phyloP scores from a whole-genome alignment of 2,113 vertebrate species.

The Cebidichthys violaceus region DNA sequence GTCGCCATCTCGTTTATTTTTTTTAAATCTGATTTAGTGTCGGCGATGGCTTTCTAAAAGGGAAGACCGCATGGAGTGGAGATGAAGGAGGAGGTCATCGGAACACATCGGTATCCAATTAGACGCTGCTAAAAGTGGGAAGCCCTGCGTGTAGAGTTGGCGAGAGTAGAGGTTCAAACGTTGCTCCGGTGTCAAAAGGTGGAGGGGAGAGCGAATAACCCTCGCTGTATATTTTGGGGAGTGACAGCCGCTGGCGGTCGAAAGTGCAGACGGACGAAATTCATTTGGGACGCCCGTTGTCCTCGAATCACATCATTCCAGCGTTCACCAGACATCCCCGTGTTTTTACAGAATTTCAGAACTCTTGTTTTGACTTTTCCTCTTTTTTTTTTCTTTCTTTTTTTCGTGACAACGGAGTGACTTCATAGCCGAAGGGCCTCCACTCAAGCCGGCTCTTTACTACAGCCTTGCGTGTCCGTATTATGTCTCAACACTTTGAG shows the following conservation, averaged over 20 bases:
- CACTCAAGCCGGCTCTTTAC: neutral
- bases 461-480: neutral
- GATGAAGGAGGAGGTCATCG: constrained; percentile 49
- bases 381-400: neutral
- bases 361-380: constrained; percentile 41
- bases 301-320: constrained; percentile 47
- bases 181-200: constrained; percentile 36
- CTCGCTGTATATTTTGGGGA: constrained; percentile 5
- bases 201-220: constrained; percentile 41
- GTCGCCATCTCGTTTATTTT: constrained; percentile 24
- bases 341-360: constrained; percentile 33
- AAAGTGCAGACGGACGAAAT: constrained; percentile 36
- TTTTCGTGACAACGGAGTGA: constrained; percentile 6
- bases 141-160: constrained; percentile 59
- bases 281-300: constrained; percentile 54
- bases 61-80: constrained; percentile 13
- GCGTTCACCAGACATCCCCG: neutral
- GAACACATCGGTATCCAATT: constrained; percentile 78
- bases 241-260: constrained; percentile 26
- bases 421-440: constrained; percentile 25
- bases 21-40: constrained; percentile 56
- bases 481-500: neutral
- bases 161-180: constrained; percentile 7
- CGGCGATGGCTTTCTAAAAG: constrained; percentile 27
- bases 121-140: constrained; percentile 68